Conservation (phyloP, 2,113 vertebrate species). For the Petrocephalus zakoni region DNA sequence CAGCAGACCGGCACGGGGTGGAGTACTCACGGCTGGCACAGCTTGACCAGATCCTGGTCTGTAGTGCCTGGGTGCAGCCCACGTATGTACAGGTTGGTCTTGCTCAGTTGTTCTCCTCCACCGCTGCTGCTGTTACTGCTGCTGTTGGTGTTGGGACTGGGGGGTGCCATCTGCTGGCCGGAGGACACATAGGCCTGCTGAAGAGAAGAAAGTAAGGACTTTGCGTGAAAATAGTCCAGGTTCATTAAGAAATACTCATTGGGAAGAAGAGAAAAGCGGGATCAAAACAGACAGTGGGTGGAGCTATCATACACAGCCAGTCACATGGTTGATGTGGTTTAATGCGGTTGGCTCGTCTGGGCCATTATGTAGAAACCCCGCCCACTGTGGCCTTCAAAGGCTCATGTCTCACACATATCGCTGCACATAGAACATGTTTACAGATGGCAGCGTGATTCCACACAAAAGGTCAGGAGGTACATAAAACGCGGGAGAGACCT, state of each 20-base stretch:
- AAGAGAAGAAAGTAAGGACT: conserved; percentile 13
- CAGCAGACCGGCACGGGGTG: background rate
- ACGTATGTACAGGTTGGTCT: conserved; percentile 70
- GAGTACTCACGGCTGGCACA: conserved; percentile 67
- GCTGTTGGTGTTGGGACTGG: conserved; percentile 55
- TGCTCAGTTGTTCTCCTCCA: conserved; percentile 63
- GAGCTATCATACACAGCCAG: background rate
- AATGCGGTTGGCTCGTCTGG: background rate
- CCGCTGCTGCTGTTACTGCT: conserved; percentile 47
- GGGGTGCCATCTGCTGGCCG: conserved; percentile 63
- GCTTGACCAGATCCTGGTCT: conserved; percentile 70
- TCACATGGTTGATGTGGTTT: background rate
- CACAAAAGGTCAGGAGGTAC: background rate
- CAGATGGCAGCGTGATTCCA: background rate
- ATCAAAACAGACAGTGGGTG: background rate
- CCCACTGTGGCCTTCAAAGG: background rate
- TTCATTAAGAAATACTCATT: background rate
- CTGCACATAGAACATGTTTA: background rate
- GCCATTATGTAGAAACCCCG: background rate
- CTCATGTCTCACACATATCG: background rate
- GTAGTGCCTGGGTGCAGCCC: conserved; percentile 67
- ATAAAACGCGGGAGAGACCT: background rate
- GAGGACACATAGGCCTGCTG: conserved; percentile 61
- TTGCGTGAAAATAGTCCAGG: background rate
- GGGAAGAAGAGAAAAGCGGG: background rate